Evolutionary conservation across 2,888 invertebrate genomes (phyloP), one percentile per base, ranked within the genome.

Genomic region (Colletes collaris): DNA sequence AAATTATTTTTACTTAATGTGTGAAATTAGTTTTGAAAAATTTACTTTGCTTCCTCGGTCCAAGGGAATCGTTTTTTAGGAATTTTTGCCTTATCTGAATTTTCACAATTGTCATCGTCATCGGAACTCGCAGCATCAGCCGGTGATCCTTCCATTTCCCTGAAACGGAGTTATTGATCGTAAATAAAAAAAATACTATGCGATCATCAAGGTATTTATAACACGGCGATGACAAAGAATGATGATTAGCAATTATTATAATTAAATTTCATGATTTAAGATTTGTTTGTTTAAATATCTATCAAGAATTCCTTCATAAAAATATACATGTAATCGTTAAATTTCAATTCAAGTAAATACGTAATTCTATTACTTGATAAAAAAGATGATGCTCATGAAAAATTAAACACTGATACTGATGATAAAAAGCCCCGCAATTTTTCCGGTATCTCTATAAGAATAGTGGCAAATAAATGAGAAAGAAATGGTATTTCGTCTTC

Each of bases 31-130:
- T 59, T 66, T 62, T 49, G 0, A 58, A 74, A 13, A 37, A 89
- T 92, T 89, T 92, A 95, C 95, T 95, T 95, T 58, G 94, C 93
- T 88, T 95, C 94, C 58, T 94, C 94, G 66, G 95, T 96, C 97
- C 97, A 97, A 44, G 95, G 95, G 93, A 97, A 97, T 77, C 95
- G 95, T 37, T 96, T 95, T 88, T 96, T 95, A 3, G 97, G 97
- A 65, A 96, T 94, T 80, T 95, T 94, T 59, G 93, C 91, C 56
- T 95, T 94, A 46, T 95, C 94, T 62, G 90, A 40, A 55, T 86
- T 84, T 65, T 90, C 93, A 27, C 91, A 90, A 58, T 89, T 92
- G 44, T 93, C 93, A n/a, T 93, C 90, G 27, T 89, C 91, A 27
- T 92, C 91, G 10, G 87, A 89, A 72, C 88, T 89, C 27, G 91